Base-by-base conservation (phyloP, 2,888 invertebrate species). In the Tuta absoluta region DNA sequence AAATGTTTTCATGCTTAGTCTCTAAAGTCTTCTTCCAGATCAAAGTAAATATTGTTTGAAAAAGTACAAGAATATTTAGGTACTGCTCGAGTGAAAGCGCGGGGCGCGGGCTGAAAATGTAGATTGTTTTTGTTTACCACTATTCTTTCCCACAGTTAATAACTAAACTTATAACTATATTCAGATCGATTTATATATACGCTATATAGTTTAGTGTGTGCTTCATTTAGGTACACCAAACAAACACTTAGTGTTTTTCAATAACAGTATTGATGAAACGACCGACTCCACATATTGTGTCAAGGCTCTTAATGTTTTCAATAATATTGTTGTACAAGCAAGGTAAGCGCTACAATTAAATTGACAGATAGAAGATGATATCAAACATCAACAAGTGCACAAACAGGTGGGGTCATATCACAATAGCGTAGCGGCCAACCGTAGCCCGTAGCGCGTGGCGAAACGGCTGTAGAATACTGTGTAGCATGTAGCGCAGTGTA, bases 371-470 rank as follows among this genome's bases (percentile, higher is more conserved):
- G 4, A 21, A 33, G 61, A 61, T 63, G 61, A 65, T 33, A 64
- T 63, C 65, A 57, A 57, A 63, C 56, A 66, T 63, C 63, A 61
- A 73, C 76, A 80, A 81, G 77, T 79, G 76, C 66, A 75, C 65
- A 74, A 23, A 75, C 80, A 82, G 80, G 81, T 81, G 81, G 76
- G 74, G 72, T 74, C 74, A 75, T 79, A 81, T 74, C 73, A 75
- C 79, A 81, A 82, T 80, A 75, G 70, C 81, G 87, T 88, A 88
- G 89, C 89, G 82, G 79, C 85, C 82, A 81, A 82, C 74, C 86
- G 84, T 82, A 84, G 82, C 33, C 33, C 79, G 79, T 74, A 85
- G 85, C 83, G 78, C 75, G 77, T 75, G 78, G 33, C 66, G 65
- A 63, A 71, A 69, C 69, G 70, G 76, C 78, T 77, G 71, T 75